Conservation (phyloP, 2,888 invertebrate species). For the Pilophorus perplexus region DNA sequence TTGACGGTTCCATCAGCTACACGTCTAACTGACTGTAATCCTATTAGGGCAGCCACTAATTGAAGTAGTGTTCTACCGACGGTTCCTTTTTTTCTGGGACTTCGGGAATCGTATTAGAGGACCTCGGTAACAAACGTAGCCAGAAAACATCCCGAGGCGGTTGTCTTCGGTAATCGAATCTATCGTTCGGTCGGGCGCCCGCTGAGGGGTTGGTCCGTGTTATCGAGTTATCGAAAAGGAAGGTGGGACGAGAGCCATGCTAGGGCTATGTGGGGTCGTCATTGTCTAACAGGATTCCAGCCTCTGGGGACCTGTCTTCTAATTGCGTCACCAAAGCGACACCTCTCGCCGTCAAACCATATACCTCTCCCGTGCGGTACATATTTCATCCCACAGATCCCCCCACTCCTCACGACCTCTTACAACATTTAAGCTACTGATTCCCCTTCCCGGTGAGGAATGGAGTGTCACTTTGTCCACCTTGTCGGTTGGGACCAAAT, state of each 20-base stretch:
- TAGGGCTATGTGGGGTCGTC: slow-evolving; percentile 16
- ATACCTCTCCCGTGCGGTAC: slow-evolving; percentile 14
- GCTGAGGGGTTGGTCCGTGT: slow-evolving; percentile 22
- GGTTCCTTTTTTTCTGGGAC: slow-evolving; percentile 9
- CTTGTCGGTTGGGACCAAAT: slow-evolving; percentile 10
- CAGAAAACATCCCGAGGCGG: slow-evolving; percentile 31
- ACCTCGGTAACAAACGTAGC: slow-evolving; percentile 28
- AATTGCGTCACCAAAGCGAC: slow-evolving; percentile 36
- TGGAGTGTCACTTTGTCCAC: slow-evolving; percentile 23
- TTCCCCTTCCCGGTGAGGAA: neutral
- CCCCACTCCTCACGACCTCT: neutral
- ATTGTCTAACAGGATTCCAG: slow-evolving; percentile 37
- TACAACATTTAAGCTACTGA: slow-evolving; percentile 20
- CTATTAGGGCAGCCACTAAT: slow-evolving; percentile 7
- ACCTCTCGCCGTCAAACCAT: slow-evolving; percentile 14
- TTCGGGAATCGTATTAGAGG: slow-evolving; percentile 30
- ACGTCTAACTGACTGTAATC: too few relatives aligned
- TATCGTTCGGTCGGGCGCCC: slow-evolving; percentile 16
- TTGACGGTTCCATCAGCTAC: too few relatives aligned
- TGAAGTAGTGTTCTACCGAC: neutral
- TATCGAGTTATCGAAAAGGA: slow-evolving; percentile 32
- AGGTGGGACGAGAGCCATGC: neutral
- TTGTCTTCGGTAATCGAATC: slow-evolving; percentile 35
- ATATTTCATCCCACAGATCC: slow-evolving; percentile 9
- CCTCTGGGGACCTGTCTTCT: slow-evolving; percentile 39